Percentiles rank a stretch among this genome's conserved stretches.
Conservation (phyloP, 2,888 invertebrate genomes). For the Drosophila helvetica region DNA sequence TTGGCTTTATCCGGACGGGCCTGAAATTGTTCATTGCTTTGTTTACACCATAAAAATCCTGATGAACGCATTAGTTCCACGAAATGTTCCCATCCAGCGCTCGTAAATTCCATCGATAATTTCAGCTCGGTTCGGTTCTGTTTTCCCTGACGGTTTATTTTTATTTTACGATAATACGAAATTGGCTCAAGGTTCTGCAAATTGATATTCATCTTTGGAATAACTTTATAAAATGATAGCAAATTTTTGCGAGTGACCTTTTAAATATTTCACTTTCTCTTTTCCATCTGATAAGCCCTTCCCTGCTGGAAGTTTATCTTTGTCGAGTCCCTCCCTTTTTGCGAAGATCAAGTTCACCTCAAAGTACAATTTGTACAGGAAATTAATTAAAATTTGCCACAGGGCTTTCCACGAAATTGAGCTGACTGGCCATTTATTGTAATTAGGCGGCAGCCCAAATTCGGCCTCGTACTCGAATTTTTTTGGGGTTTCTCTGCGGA, state of each 20-base stretch:
- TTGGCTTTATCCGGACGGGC: slow-evolving; percentile 52
- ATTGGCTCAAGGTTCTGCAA: not conserved
- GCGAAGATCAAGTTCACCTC: slow-evolving; percentile 25
- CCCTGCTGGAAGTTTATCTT: not conserved
- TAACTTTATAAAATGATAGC: slow-evolving; percentile 5
- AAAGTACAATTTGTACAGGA: slow-evolving; percentile 35
- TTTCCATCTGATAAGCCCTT: slow-evolving; percentile 13
- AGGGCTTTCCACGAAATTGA: slow-evolving; percentile 32
- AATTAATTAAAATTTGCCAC: slow-evolving; percentile 53
- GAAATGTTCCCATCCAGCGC: slow-evolving; percentile 19
- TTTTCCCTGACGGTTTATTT: slow-evolving; percentile 31
- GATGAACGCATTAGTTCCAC: slow-evolving; percentile 42
- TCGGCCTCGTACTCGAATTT: not conserved
- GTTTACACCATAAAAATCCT: slow-evolving; percentile 60
- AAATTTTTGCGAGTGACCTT: not conserved
- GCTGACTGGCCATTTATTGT: slow-evolving; percentile 38
- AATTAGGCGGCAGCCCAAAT: slow-evolving; percentile 24
- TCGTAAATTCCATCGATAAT: slow-evolving; percentile 45
- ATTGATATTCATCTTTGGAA: slow-evolving; percentile 9
- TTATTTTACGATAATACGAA: slow-evolving; percentile 34
- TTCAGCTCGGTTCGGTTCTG: slow-evolving; percentile 15
- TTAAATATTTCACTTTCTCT: not conserved
- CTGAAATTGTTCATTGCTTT: slow-evolving; percentile 57
- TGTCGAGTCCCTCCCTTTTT: not conserved
- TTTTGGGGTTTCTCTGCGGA: not conserved